Evolutionary conservation across 2,797 vertebrate species (phyloP), one percentile per base, ranked within the genome.

Genomic region (Syngnathus acus): DNA sequence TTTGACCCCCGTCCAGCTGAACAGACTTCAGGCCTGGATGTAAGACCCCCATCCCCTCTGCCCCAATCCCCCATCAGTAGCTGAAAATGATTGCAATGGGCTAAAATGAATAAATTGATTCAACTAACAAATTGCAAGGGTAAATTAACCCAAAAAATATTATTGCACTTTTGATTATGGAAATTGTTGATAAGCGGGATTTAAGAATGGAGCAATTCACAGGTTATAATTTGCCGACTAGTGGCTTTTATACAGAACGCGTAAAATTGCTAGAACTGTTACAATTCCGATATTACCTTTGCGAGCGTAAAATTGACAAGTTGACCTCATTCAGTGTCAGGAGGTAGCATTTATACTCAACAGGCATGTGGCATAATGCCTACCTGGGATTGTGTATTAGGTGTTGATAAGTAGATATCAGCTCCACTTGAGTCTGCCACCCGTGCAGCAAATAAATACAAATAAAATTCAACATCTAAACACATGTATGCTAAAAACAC

Each of bases 391-490:
- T 16, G 14, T 59, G 17, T 39, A 39, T 61, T 61, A 13, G 19
- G 38, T 40, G 38, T 60, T 40, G 6, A 17, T 39, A 38, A 26
- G 42, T 62, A 74, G 54, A 78, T 67, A 75, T 79, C 54, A 10
- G 38, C 58, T 60, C 9, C 4, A 13, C 3, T 75, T 76, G 14
- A 86, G 78, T 68, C 68, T 69, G 69, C 67, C 67, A 62, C 66
- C 57, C 60, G 54, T 53, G 61, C 53, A 64, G 70, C 66, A 79
- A 69, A 80, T 65, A 74, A 78, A 78, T 68, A 75, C 70, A 78
- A 84, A 81, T 61, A 50, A 61, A 68, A 38, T 60, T 39, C 32
- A 65, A 65, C 71, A 75, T 73, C 73, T 72, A 73, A 68, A 78
- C 65, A 66, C 53, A 40, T 53, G 43, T 6, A 62, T 43, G 6